Evolutionary conservation across 1,140 invertebrate species (phyloP).

Genomic region (Battus philenor): DNA sequence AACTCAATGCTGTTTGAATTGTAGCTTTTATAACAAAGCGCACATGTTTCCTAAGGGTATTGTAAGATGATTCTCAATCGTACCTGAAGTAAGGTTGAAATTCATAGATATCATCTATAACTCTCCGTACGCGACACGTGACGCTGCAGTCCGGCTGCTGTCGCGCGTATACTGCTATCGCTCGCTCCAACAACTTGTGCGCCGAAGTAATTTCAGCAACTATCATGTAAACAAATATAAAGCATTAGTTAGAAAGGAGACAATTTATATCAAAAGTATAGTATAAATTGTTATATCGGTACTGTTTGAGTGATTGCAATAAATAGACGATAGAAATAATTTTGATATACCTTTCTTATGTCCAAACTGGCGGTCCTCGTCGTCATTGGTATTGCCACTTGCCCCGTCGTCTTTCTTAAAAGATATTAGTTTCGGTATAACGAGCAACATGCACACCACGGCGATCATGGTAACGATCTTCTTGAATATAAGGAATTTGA

Average conservation of each 20-base stretch:
- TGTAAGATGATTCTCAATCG: conserved; percentile 7
- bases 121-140: conserved; percentile 50
- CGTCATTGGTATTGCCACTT: conserved; percentile 35
- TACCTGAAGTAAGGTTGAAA: conserved; percentile 61
- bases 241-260: neutral
- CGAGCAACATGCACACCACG: conserved; percentile 82
- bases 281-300: too few species aligned
- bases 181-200: conserved; percentile 58
- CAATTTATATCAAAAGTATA: too few species aligned
- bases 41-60: conserved; percentile 6
- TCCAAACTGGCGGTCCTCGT: conserved; percentile 54
- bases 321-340: conserved; percentile 4
- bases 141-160: conserved; percentile 45
- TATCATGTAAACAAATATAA: conserved; percentile 18
- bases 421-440: conserved; percentile 82
- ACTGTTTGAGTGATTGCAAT: neutral
- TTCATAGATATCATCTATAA: conserved; percentile 59
- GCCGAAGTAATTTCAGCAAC: conserved; percentile 54
- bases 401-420: conserved; percentile 58
- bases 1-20: conserved; percentile 24
- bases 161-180: conserved; percentile 50
- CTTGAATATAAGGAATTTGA: conserved; percentile 85
- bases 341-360: conserved; percentile 40
- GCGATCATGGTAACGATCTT: conserved; percentile 87
- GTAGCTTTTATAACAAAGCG: conserved; percentile 24